Percentiles rank a stretch among this genome's conserved stretches.
phyloP scores from a whole-genome alignment of 2,797 vertebrate species.

The Bovichtus variegatus region DNA sequence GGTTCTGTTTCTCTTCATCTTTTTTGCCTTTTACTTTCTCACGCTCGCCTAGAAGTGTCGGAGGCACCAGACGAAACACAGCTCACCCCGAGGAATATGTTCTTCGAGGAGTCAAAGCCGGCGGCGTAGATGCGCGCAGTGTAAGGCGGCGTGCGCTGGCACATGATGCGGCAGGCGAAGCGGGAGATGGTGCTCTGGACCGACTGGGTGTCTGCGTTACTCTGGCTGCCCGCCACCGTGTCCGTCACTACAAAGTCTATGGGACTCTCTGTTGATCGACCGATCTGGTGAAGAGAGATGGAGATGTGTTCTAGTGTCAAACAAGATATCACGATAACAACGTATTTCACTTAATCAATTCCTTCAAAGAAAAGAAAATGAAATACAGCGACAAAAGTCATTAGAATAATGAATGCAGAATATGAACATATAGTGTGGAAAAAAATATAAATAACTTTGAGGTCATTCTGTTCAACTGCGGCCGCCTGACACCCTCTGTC shows the following conservation, averaged over 20 bases:
- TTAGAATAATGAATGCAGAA: no score
- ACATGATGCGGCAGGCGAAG: constrained; percentile 98
- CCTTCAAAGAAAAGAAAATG: no score
- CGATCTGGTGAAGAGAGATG: constrained; percentile 86
- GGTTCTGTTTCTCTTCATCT: constrained; percentile 1
- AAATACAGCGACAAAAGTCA: no score
- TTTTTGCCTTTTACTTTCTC: background rate
- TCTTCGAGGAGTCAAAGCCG: constrained; percentile 98
- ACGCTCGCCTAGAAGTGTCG: background rate
- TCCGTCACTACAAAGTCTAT: constrained; percentile 99
- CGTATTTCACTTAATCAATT: no score
- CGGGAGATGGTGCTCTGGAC: constrained; percentile 99
- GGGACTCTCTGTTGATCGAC: constrained; percentile 96
- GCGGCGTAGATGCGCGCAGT: constrained; percentile 97
- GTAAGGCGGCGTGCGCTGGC: constrained; percentile 95
- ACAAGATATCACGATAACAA: no score
- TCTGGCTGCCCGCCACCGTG: constrained; percentile 96
- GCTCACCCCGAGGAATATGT: constrained; percentile 98
- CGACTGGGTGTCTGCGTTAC: constrained; percentile 94
- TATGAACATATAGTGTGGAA: no score
- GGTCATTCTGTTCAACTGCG: no score
- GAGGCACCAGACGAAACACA: background rate
- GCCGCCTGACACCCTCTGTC: no score
- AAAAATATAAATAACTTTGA: no score
- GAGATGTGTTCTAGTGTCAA: no score